phyloP scores from a whole-genome alignment of 2,888 invertebrate species.

The Panzeria rudis region DNA sequence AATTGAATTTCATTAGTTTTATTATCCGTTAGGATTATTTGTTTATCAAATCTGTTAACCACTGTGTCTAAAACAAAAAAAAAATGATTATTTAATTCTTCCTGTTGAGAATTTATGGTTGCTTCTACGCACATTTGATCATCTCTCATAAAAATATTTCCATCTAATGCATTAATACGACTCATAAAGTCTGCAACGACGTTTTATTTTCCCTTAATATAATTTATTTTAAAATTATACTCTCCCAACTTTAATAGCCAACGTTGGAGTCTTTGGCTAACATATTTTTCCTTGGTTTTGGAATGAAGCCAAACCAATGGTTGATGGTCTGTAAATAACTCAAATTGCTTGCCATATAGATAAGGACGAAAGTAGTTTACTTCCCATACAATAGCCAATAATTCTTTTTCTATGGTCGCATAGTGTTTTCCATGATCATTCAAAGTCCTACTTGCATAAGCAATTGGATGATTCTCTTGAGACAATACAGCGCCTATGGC shows the following conservation, averaged over 20 bases:
- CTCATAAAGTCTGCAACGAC: conserved; percentile 24
- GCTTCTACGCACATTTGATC: not conserved
- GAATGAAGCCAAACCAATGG: conserved; percentile 33
- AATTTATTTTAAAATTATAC: too few relatives aligned
- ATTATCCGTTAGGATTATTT: not conserved
- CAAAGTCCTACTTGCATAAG: conserved; percentile 2
- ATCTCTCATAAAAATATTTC: conserved; percentile 18
- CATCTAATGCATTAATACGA: conserved; percentile 5
- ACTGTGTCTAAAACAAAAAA: conserved; percentile 22
- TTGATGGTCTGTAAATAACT: conserved; percentile 23
- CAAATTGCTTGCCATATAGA: conserved; percentile 1
- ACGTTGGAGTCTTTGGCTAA: conserved; percentile 30
- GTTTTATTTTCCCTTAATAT: conserved; percentile 18
- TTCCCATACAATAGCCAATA: not conserved
- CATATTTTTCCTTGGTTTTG: conserved; percentile 8
- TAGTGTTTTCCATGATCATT: too few relatives aligned
- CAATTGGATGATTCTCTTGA: not conserved
- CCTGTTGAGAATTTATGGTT: conserved; percentile 23
- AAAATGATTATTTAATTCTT: conserved; percentile 20
- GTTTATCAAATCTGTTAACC: conserved; percentile 12
- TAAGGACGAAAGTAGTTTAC: not conserved
- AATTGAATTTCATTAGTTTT: conserved; percentile 8
- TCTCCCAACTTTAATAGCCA: conserved; percentile 16
- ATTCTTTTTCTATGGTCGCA: conserved; percentile 14
- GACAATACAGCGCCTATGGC: conserved; percentile 3